phyloP scores from a whole-genome alignment of 2,797 vertebrate species.

The Danionella dracula region DNA sequence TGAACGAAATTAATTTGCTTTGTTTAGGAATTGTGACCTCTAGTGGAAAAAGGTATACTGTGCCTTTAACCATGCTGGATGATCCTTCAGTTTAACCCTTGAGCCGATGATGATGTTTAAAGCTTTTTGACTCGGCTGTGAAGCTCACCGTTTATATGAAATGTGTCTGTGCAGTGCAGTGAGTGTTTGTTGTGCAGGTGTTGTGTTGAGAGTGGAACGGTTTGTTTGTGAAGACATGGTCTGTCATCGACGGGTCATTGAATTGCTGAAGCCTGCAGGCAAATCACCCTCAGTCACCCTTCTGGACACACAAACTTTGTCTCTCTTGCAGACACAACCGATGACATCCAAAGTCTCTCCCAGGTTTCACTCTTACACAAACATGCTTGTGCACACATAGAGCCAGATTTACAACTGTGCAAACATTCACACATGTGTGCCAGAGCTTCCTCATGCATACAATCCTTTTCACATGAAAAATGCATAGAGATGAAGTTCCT shows the following conservation, averaged over 20 bases:
- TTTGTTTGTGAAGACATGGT: background rate
- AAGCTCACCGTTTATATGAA: background rate
- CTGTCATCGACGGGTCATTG: slow-evolving; percentile 2
- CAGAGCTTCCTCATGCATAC: too few relatives aligned
- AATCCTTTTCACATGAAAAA: background rate
- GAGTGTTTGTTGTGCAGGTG: slow-evolving; percentile 1
- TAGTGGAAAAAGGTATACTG: too few relatives aligned
- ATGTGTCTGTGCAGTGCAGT: background rate
- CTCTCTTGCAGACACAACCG: too few relatives aligned
- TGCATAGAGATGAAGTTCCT: background rate
- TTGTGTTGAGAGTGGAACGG: background rate
- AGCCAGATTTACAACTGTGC: background rate
- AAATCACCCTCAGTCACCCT: background rate
- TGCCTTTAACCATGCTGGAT: too few relatives aligned
- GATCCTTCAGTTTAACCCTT: too few relatives aligned
- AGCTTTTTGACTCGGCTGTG: background rate
- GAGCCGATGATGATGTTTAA: too few relatives aligned
- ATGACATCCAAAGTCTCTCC: too few relatives aligned
- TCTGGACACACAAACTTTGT: background rate
- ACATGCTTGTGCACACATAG: slow-evolving; percentile 11
- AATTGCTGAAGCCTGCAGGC: slow-evolving; percentile 4
- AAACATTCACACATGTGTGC: background rate
- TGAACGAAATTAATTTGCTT: too few relatives aligned
- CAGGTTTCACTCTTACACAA: background rate
- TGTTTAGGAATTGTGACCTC: too few relatives aligned